Percentiles rank a stretch among this genome's conserved stretches.
phyloP scores from a whole-genome alignment of 1,140 invertebrate genomes.

The Colletes gigas region DNA sequence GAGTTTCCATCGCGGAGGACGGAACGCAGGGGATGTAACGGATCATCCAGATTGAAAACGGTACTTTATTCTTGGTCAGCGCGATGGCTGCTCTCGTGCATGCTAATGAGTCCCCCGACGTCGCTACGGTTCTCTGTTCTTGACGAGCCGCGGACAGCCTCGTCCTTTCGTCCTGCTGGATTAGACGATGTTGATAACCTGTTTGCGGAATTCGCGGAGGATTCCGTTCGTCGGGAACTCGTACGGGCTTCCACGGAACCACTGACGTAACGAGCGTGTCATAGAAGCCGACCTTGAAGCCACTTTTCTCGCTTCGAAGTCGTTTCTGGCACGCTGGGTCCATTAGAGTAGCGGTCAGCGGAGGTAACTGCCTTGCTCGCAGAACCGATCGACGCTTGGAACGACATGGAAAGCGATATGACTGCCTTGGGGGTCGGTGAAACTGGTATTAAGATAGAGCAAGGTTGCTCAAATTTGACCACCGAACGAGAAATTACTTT shows the following conservation, averaged over 20 bases:
- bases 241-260: not conserved
- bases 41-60: slow-evolving; percentile 71
- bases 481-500: too few relatives aligned
- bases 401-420: not conserved
- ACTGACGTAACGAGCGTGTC: slow-evolving; percentile 22
- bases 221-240: not conserved
- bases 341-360: not conserved
- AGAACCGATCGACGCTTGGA: not conserved
- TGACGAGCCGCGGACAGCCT: slow-evolving; percentile 9
- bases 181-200: slow-evolving; percentile 11
- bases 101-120: slow-evolving; percentile 53
- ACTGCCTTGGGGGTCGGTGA: too few relatives aligned
- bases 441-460: too few relatives aligned
- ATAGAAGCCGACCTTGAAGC: slow-evolving; percentile 29
- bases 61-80: slow-evolving; percentile 59
- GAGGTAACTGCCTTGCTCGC: not conserved
- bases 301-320: slow-evolving; percentile 8
- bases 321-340: not conserved
- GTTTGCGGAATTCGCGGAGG: not conserved
- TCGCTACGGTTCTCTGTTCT: slow-evolving; percentile 45
- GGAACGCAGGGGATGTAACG: slow-evolving; percentile 67
- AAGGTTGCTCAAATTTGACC: too few relatives aligned
- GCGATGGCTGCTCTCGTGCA: slow-evolving; percentile 50
- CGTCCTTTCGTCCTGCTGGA: slow-evolving; percentile 8
- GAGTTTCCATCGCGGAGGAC: slow-evolving; percentile 39